These are phyloP conservation scores for Tragelaphus strepsiceros DNA, from an alignment of 2,113 vertebrate species.

Conservation along the genomic window DNA sequence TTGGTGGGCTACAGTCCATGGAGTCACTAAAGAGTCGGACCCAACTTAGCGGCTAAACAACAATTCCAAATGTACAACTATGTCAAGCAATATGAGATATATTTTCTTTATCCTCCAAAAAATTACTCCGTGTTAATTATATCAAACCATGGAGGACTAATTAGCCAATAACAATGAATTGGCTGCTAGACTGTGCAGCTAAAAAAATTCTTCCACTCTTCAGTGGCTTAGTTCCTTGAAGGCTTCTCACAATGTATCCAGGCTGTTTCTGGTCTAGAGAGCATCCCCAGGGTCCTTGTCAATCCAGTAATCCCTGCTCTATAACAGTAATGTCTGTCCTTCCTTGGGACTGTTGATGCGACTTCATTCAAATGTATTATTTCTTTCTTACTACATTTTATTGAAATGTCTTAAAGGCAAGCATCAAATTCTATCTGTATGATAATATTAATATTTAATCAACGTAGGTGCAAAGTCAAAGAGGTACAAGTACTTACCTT, in stretches of 20 bases:
- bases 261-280: neutral
- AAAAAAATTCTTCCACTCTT: neutral
- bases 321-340: neutral
- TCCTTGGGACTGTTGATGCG: neutral
- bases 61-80: neutral
- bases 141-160: neutral
- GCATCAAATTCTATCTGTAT: neutral
- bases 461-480: neutral
- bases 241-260: neutral
- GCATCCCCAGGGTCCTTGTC: neutral
- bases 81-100: neutral
- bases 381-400: neutral
- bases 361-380: neutral
- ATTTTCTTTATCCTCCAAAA: neutral
- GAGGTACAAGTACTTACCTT: neutral
- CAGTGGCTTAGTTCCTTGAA: neutral
- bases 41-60: neutral
- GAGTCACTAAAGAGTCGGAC: rapidly evolving
- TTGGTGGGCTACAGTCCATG: neutral
- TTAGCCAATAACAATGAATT: neutral
- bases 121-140: neutral
- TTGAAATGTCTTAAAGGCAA: neutral
- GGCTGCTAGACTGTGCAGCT: neutral
- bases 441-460: neutral
- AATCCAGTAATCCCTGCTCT: neutral